phyloP scores from a whole-genome alignment of 2,797 vertebrate species.

The Coreius guichenoti region DNA sequence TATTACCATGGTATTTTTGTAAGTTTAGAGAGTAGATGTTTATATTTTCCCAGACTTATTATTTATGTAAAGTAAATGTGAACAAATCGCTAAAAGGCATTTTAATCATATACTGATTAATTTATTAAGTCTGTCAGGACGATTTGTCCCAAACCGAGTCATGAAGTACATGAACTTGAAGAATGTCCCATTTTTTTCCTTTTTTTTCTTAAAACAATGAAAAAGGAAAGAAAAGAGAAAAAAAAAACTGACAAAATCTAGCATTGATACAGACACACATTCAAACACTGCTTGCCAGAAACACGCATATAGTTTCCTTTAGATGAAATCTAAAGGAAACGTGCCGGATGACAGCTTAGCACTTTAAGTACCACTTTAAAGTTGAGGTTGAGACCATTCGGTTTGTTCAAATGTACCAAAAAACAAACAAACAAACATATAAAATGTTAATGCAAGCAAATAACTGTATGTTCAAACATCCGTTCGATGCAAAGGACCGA shows the following conservation, averaged over 20 bases:
- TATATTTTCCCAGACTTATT: not conserved
- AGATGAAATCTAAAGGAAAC: constrained; percentile 51
- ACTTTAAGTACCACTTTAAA: constrained; percentile 70
- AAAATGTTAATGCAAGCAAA: constrained; percentile 68
- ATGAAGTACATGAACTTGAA: constrained; percentile 74
- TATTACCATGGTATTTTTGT: not conserved
- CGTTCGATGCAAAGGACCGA: constrained; percentile 58
- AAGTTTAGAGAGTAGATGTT: constrained; percentile 6
- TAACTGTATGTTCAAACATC: constrained; percentile 62
- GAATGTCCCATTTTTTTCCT: constrained; percentile 69
- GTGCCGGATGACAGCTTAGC: constrained; percentile 56
- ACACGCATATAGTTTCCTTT: constrained; percentile 59
- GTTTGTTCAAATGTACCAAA: constrained; percentile 68
- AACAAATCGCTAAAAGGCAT: constrained; percentile 66
- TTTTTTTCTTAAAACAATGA: constrained; percentile 49
- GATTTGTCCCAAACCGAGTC: constrained; percentile 71
- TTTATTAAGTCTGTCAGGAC: constrained; percentile 83
- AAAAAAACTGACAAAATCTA: constrained; percentile 63
- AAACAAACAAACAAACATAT: constrained; percentile 50
- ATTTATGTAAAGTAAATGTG: constrained; percentile 37
- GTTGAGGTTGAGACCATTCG: constrained; percentile 58
- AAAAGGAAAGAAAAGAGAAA: constrained; percentile 66
- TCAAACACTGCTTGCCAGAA: constrained; percentile 69
- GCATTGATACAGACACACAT: constrained; percentile 71
- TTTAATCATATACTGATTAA: constrained; percentile 76